Conservation (phyloP, 2,113 vertebrate species). For the Scopus umbretta region DNA sequence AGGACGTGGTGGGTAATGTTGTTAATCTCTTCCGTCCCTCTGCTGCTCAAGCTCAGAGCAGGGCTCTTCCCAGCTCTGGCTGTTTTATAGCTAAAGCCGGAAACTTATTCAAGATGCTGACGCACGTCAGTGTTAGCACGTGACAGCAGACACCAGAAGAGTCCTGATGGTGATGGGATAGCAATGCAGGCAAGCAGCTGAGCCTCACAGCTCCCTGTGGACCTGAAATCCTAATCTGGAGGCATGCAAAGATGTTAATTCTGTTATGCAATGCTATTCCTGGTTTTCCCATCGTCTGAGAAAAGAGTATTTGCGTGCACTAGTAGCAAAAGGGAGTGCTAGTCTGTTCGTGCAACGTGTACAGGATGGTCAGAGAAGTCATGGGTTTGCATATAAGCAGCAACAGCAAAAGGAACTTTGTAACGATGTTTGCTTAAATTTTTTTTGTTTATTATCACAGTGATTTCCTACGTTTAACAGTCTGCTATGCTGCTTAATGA, state of each 20-base stretch:
- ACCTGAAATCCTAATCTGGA: neutral
- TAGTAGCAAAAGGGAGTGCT: neutral
- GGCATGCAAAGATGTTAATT: neutral
- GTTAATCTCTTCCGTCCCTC: neutral
- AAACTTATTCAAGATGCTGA: neutral
- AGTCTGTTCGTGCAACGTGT: fast-evolving
- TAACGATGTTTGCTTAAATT: neutral
- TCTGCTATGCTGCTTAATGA: neutral
- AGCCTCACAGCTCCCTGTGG: neutral
- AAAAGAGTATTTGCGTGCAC: neutral
- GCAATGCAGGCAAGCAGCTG: neutral
- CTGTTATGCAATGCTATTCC: neutral
- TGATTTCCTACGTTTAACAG: neutral
- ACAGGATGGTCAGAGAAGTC: neutral
- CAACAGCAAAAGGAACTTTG: neutral
- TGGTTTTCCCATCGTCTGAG: neutral
- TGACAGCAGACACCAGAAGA: neutral
- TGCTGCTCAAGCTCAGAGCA: neutral
- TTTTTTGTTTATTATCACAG: neutral
- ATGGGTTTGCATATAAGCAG: neutral
- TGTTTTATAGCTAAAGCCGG: neutral
- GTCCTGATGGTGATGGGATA: neutral
- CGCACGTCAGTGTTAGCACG: fast-evolving
- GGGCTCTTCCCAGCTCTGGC: neutral
- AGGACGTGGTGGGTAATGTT: neutral